Conservation (phyloP, 2,888 invertebrate species). For the Mesorhabditis sp. region DNA sequence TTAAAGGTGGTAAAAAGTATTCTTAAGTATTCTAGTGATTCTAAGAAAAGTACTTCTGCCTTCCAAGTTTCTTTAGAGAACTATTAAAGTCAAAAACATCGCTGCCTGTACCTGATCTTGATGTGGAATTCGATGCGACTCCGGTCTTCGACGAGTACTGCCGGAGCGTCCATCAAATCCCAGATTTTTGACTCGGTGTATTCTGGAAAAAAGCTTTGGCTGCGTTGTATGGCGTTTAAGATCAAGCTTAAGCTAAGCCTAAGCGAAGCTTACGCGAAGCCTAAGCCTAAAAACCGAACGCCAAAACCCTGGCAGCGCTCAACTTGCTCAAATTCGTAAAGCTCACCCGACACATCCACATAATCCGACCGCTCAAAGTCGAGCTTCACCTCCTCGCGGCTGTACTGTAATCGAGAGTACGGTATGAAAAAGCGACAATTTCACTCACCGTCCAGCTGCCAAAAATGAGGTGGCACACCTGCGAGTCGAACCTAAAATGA, state of each 20-base stretch:
- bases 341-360: conserved; percentile 32
- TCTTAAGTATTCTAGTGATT: too few relatives aligned
- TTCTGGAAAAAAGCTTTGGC: conserved; percentile 14
- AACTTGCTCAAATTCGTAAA: too few relatives aligned
- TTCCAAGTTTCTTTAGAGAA: background rate
- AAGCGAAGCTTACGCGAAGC: too few relatives aligned
- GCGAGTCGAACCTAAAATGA: conserved; percentile 61
- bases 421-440: background rate
- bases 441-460: conserved; percentile 79
- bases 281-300: too few relatives aligned
- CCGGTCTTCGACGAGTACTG: conserved; percentile 81
- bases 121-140: conserved; percentile 55
- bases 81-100: background rate
- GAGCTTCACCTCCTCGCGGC: conserved; percentile 64
- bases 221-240: background rate
- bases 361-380: conserved; percentile 82
- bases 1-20: background rate
- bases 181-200: conserved; percentile 79
- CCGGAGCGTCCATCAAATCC: conserved; percentile 82
- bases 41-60: too few relatives aligned
- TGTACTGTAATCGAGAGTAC: conserved; percentile 40
- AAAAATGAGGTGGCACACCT: conserved; percentile 98
- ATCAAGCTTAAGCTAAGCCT: background rate
- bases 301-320: too few relatives aligned
- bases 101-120: conserved; percentile 31